Evolutionary conservation across 2,797 vertebrate genomes (phyloP).

Genomic region (Decapterus maruadsi): DNA sequence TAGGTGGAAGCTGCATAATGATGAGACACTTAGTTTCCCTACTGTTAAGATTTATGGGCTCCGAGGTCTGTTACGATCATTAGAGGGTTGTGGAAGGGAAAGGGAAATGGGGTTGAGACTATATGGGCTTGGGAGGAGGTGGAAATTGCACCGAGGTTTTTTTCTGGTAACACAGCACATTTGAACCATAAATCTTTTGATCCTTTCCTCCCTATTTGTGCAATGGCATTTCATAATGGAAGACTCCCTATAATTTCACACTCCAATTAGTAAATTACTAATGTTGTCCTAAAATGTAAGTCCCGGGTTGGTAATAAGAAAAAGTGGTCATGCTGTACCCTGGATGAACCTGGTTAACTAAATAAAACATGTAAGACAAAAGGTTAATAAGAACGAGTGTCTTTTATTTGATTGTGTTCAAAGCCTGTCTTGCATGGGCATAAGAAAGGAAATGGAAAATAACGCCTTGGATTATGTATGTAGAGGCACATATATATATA

Average conservation of each 20-base stretch:
- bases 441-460: background rate
- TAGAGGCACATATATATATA: no score
- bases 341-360: slow-evolving; percentile 24
- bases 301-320: slow-evolving; percentile 43
- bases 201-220: slow-evolving; percentile 71
- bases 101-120: slow-evolving; percentile 69
- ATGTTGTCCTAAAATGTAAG: slow-evolving; percentile 46
- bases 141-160: slow-evolving; percentile 58
- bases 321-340: slow-evolving; percentile 50
- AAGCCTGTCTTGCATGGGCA: slow-evolving; percentile 2
- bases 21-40: slow-evolving; percentile 81
- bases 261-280: slow-evolving; percentile 81
- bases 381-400: background rate
- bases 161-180: slow-evolving; percentile 75
- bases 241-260: slow-evolving; percentile 77
- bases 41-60: slow-evolving; percentile 80
- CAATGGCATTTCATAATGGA: slow-evolving; percentile 70
- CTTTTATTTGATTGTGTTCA: slow-evolving; percentile 35
- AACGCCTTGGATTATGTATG: slow-evolving; percentile 19
- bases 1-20: slow-evolving; percentile 79
- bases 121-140: slow-evolving; percentile 62
- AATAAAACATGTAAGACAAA: slow-evolving; percentile 6
- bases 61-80: slow-evolving; percentile 76
- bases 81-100: slow-evolving; percentile 73
- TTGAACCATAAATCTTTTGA: slow-evolving; percentile 81